Base-by-base conservation (phyloP, 2,113 vertebrate species). In the Lophius piscatorius region DNA sequence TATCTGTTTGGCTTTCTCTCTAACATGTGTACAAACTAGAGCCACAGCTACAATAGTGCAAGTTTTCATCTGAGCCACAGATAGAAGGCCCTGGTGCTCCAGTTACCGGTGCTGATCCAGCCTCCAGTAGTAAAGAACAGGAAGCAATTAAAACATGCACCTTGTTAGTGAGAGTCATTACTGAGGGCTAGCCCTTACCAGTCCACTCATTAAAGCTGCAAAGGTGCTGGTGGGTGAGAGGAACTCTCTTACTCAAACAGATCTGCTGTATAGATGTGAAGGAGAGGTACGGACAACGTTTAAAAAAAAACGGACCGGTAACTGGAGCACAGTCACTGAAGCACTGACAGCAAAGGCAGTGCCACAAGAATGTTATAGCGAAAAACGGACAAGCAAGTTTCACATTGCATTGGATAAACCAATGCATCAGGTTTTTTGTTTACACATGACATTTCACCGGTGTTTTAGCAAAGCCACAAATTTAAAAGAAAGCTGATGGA, bases 111-210 rank as follows among this genome's bases (percentile, higher is more conserved):
- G 74, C 80, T 76, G 62, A 58, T 87, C 82, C 65, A 78, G 85
- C 83, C 74, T 78, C 78, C 35, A 83, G 89, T 87, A 76, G 79
- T 90, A 89, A 91, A 89, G 82, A 86, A 83, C 91, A 91, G 91
- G 91, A 92, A 92, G 82, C 87, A 86, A 87, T 92, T 90, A 92
- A 91, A 89, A 78, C 82, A 66, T 76, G 83, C 74, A 84, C 87
- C 67, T 81, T 83, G 85, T 90, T 88, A 87, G 84, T 72, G 76
- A 81, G 82, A 81, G 81, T 89, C 88, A 85, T 89, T 90, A 91
- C 89, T 80, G 76, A 86, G 76, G 66, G 76, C 81, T 68, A 82
- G 84, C 78, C 82, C 55, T 78, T 74, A 78, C 85, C 71, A 82
- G 80, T 76, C 72, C 76, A 87, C 90, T 91, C 88, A 90, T 91